These are phyloP conservation scores for Onychostruthus taczanowskii DNA, from an alignment of 2,113 vertebrate genomes.

Conservation along the genomic window DNA sequence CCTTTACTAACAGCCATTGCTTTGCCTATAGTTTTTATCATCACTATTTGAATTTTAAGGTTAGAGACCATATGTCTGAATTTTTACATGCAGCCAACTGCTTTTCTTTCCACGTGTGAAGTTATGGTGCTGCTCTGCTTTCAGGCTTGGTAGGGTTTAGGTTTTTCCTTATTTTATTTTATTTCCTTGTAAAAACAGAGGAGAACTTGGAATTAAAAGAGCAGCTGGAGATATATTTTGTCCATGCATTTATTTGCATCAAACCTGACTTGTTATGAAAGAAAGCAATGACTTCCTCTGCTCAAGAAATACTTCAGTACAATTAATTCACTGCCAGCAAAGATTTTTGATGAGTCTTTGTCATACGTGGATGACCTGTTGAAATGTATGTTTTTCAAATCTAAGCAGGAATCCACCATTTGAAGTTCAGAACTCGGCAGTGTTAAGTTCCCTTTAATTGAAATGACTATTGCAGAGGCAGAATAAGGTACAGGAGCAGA, in stretches of 20 bases:
- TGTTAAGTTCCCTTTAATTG: background rate
- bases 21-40: background rate
- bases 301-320: background rate
- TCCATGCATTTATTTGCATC: background rate
- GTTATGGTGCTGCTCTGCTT: background rate
- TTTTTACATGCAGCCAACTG: background rate
- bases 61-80: background rate
- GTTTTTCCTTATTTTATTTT: background rate
- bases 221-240: background rate
- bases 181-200: background rate
- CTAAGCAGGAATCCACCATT: background rate
- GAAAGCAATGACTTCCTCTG: background rate
- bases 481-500: background rate
- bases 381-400: background rate
- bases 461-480: background rate
- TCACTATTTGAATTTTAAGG: background rate
- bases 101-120: background rate
- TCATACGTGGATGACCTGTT: background rate
- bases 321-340: background rate
- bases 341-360: background rate
- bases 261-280: background rate
- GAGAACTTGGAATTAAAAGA: background rate
- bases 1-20: background rate
- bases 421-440: background rate
- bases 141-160: background rate